phyloP scores from a whole-genome alignment of 2,113 vertebrate genomes.

The Rhipidura dahli region DNA sequence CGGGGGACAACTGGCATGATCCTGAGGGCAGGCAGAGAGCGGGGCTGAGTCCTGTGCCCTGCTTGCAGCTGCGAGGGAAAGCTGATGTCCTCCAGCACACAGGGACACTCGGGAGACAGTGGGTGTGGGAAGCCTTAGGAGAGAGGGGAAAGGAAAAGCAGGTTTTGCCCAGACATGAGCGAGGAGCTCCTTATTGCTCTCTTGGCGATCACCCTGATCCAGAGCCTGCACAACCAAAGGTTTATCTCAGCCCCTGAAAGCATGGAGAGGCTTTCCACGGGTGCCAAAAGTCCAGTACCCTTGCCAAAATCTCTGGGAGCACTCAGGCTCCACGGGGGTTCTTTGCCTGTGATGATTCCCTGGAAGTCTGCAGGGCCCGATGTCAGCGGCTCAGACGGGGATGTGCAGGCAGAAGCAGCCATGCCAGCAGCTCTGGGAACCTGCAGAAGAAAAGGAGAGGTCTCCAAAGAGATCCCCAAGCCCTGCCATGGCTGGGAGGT shows the following conservation, averaged over 20 bases:
- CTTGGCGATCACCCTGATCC: neutral
- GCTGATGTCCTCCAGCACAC: neutral
- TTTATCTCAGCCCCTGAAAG: neutral
- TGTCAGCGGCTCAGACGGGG: accelerated
- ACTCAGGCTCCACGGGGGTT: accelerated
- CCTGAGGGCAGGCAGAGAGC: neutral
- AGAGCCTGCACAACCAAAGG: neutral
- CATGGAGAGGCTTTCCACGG: accelerated
- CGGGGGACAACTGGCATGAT: neutral
- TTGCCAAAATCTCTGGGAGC: neutral
- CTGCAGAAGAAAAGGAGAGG: neutral
- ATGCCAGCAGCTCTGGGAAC: neutral
- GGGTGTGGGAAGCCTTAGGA: neutral
- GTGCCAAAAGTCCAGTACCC: neutral
- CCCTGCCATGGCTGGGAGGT: neutral
- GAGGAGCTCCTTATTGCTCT: neutral
- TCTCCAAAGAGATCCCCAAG: neutral
- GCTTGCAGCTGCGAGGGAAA: neutral
- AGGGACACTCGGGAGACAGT: neutral
- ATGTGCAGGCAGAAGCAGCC: neutral
- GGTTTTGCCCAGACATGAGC: neutral
- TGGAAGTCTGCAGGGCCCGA: accelerated
- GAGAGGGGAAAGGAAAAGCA: neutral
- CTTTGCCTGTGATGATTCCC: neutral
- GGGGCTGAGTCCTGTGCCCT: neutral